These are phyloP conservation scores for Ageneiosus marmoratus DNA, from an alignment of 2,113 vertebrate species.

Conservation along the genomic window DNA sequence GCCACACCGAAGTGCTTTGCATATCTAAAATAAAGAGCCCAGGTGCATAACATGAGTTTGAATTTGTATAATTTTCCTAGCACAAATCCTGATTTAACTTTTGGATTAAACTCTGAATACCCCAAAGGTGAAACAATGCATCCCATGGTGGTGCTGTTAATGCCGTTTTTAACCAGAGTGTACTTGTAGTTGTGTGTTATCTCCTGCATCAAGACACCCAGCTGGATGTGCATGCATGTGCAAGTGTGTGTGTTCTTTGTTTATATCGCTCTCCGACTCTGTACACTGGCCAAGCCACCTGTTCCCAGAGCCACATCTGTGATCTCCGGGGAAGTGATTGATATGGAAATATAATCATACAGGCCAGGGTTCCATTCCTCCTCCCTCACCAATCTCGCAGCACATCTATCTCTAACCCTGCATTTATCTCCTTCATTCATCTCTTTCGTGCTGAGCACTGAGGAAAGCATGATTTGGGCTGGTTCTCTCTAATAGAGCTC, in stretches of 20 bases:
- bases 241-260: conserved; percentile 54
- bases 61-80: not conserved
- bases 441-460: conserved; percentile 23
- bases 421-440: conserved; percentile 41
- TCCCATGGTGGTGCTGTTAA: conserved; percentile 14
- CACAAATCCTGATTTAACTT: not conserved
- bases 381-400: conserved; percentile 46
- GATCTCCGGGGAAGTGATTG: conserved; percentile 79
- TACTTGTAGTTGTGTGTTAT: conserved; percentile 2
- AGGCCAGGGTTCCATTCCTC: conserved; percentile 64
- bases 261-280: conserved; percentile 70
- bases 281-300: conserved; percentile 79
- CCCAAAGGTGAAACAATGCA: not conserved
- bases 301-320: conserved; percentile 78
- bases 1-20: not conserved
- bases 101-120: not conserved
- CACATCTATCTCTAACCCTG: conserved; percentile 44
- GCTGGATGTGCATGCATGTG: conserved; percentile 1
- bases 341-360: conserved; percentile 82
- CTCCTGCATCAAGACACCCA: conserved; percentile 19
- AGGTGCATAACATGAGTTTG: not conserved
- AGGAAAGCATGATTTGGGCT: not conserved
- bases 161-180: not conserved
- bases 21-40: not conserved
- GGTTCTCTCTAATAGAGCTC: conserved; percentile 46